phyloP scores from a whole-genome alignment of 2,888 invertebrate genomes.

The Amphipoea lucens region DNA sequence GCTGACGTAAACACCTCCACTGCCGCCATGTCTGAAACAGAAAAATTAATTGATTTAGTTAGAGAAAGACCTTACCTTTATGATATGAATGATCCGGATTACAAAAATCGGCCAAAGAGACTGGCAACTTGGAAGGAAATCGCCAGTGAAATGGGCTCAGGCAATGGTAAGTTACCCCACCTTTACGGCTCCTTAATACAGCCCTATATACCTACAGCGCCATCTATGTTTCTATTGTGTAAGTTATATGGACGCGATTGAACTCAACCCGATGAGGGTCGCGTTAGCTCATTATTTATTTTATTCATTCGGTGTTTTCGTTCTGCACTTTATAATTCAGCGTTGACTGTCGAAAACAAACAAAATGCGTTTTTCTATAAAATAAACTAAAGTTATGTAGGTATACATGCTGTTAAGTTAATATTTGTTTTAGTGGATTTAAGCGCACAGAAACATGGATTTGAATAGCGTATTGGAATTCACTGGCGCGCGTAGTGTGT shows the following conservation, averaged over 20 bases:
- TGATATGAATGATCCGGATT: constrained; percentile 49
- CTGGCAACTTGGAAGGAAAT: constrained; percentile 55
- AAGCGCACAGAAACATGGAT: background rate
- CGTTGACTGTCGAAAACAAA: background rate
- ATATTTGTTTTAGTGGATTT: background rate
- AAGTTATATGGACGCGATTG: background rate
- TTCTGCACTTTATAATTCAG: background rate
- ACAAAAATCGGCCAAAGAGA: constrained; percentile 53
- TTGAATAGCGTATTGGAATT: background rate
- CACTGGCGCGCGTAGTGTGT: no score
- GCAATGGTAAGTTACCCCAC: constrained; percentile 36
- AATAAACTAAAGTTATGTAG: background rate
- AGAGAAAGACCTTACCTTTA: constrained; percentile 45
- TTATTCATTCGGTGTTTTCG: background rate
- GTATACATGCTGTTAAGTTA: background rate
- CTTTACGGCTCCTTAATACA: background rate
- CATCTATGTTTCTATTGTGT: constrained; percentile 25
- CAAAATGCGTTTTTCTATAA: background rate
- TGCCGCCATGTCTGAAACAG: constrained; percentile 36
- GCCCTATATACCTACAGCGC: constrained; percentile 9
- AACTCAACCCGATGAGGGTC: background rate
- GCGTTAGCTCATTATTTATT: background rate
- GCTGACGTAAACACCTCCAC: background rate
- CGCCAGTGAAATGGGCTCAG: constrained; percentile 47
- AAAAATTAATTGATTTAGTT: constrained; percentile 45